Base-by-base conservation (phyloP, 2,113 vertebrate genomes). In the Alaudala cheleensis region DNA sequence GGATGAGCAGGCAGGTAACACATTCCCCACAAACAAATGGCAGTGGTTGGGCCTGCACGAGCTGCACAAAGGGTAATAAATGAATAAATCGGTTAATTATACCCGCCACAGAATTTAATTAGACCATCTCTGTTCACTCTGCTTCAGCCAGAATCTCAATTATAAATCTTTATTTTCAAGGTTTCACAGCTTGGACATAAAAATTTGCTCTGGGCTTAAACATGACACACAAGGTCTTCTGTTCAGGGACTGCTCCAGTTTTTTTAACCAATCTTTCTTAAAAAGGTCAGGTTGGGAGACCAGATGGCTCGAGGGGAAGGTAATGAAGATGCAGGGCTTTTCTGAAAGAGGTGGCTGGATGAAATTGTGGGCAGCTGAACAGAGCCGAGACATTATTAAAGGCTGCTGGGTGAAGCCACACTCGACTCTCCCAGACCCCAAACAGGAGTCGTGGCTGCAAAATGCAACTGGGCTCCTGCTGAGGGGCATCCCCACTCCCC, bases 51-150 rank as follows among this genome's bases (percentile, higher is more conserved):
- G 79, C 72, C 95, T 93, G 89, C 73, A 24, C 60, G 74, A 71
- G 92, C 78, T 79, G 62, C 72, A 93, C 69, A 96, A 96, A 97
- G 78, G 86, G 86, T 89, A 97, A 96, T 96, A 97, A 97, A 97
- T 90, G 95, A 97, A 95, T 94, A 97, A 98, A 98, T 93, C 92
- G 87, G 96, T 98, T 98, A 97, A 98, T 98, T 98, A 98, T 92
- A 96, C 96, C 93, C 86, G 81, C 97, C 95, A 96, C 93, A 90
- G 86, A 97, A 97, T 97, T 98, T 98, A 98, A 98, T 98, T 98
- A 98, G 96, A 96, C 88, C 73, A 73, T 97, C 96, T 97, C 97
- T 97, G 95, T 96, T 97, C 97, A 92, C 56, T 95, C 73, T 23
- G 83, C 89, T 97, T 94, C 93, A 87, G 74, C 81, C 90, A 95